phyloP scores from a whole-genome alignment of 1,140 invertebrate species.

The Sitophilus oryzae region DNA sequence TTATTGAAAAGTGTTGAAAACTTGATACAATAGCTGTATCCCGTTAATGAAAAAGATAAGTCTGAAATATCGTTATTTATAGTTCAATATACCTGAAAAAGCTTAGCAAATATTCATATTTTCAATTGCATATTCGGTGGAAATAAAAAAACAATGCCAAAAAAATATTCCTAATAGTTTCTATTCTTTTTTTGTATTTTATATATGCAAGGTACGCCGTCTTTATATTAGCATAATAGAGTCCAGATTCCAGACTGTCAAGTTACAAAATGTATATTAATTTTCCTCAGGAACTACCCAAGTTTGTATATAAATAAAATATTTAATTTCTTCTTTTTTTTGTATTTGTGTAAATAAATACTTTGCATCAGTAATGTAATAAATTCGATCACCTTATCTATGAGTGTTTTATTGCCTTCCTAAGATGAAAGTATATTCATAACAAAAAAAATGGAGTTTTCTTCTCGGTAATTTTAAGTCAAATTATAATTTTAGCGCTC shows the following conservation, averaged over 20 bases:
- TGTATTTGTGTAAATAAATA: conserved; percentile 29
- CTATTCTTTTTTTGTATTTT: background rate
- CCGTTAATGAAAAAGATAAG: conserved; percentile 12
- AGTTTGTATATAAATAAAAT: conserved; percentile 31
- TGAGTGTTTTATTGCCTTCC: background rate
- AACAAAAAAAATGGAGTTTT: too few species aligned
- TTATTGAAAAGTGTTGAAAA: too few species aligned
- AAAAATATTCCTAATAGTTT: background rate
- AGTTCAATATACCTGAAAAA: conserved; percentile 13
- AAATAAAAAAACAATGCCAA: background rate
- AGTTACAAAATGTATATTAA: conserved; percentile 11
- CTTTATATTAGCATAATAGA: conserved; percentile 1
- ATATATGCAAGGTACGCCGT: background rate
- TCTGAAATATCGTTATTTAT: conserved; percentile 19
- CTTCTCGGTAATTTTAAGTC: too few species aligned
- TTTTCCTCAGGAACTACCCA: conserved; percentile 32
- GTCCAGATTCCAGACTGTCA: conserved; percentile 5
- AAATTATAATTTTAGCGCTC: too few species aligned
- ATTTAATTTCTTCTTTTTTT: conserved; percentile 34
- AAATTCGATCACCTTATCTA: conserved; percentile 2
- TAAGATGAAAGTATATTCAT: background rate
- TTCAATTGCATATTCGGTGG: background rate
- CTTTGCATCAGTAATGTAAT: conserved; percentile 13
- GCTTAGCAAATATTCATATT: background rate
- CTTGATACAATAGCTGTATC: too few species aligned